phyloP scores from a whole-genome alignment of 2,888 invertebrate genomes.

The Drosophila fulvimacula region DNA sequence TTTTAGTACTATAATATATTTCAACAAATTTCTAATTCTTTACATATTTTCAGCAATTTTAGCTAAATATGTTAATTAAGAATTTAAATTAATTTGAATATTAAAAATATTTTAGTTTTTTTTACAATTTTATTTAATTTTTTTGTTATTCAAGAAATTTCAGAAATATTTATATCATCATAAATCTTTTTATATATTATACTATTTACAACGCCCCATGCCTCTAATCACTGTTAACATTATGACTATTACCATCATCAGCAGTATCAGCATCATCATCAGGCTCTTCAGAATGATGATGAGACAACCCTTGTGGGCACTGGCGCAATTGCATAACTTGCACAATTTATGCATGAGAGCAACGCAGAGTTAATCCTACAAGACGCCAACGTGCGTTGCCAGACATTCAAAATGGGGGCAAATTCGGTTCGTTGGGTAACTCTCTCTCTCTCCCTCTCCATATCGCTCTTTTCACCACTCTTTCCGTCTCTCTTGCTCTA shows the following conservation, averaged over 20 bases:
- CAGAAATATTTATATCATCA: background rate
- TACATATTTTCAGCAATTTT: too few species aligned
- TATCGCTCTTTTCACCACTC: background rate
- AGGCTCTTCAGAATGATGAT: constrained; percentile 2
- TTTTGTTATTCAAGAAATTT: background rate
- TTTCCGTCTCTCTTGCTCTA: background rate
- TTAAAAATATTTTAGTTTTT: too few species aligned
- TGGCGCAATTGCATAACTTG: constrained; percentile 55
- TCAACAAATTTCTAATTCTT: too few species aligned
- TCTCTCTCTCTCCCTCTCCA: background rate
- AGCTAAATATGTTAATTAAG: too few species aligned
- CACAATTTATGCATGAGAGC: constrained; percentile 73
- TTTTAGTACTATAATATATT: too few species aligned
- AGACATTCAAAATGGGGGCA: constrained; percentile 28
- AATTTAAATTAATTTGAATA: too few species aligned
- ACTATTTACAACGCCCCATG: constrained; percentile 17
- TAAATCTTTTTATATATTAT: background rate
- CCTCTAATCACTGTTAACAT: constrained; percentile 13
- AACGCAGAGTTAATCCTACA: constrained; percentile 64
- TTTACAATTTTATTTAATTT: too few species aligned
- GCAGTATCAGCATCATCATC: constrained; percentile 5
- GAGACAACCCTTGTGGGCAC: constrained; percentile 23
- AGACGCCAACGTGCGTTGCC: constrained; percentile 61
- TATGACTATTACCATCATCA: constrained; percentile 14
- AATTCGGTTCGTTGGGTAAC: constrained; percentile 11